A percentile compares a stretch with the other conserved stretches of the same genome.
phyloP scores from a whole-genome alignment of 2,888 invertebrate genomes.

The Polyommatus iphigenia region DNA sequence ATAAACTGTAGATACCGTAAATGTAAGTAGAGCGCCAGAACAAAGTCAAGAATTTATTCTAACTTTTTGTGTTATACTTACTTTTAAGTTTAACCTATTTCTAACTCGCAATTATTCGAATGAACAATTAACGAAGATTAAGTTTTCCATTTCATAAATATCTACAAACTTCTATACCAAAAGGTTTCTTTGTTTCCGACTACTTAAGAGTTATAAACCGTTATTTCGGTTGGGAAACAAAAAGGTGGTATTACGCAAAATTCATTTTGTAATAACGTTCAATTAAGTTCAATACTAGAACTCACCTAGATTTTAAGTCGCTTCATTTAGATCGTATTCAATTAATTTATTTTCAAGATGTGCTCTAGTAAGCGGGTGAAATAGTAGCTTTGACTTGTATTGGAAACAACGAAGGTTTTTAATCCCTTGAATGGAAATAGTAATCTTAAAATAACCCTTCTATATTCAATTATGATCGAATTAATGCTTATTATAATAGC shows the following conservation, averaged over 20 bases:
- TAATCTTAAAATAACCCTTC: background rate
- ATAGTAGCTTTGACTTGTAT: background rate
- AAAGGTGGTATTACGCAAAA: background rate
- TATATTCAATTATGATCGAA: background rate
- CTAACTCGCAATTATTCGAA: background rate
- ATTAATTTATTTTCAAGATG: background rate
- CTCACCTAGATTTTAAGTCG: background rate
- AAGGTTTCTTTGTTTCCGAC: background rate
- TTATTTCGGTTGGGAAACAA: background rate
- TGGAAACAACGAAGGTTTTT: background rate
- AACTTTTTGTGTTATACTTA: background rate
- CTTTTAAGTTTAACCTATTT: background rate
- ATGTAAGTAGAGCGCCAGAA: background rate
- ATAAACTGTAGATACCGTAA: background rate
- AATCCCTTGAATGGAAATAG: background rate
- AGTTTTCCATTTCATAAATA: background rate
- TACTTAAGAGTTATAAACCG: background rate
- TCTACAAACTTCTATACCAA: background rate
- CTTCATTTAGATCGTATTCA: background rate
- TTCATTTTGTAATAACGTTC: background rate
- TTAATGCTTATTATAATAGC: no score
- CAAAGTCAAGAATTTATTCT: background rate
- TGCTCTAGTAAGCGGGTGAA: background rate
- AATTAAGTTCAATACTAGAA: background rate
- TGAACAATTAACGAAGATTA: background rate